phyloP scores from a whole-genome alignment of 2,113 vertebrate genomes.

The Eudorcas thomsonii region DNA sequence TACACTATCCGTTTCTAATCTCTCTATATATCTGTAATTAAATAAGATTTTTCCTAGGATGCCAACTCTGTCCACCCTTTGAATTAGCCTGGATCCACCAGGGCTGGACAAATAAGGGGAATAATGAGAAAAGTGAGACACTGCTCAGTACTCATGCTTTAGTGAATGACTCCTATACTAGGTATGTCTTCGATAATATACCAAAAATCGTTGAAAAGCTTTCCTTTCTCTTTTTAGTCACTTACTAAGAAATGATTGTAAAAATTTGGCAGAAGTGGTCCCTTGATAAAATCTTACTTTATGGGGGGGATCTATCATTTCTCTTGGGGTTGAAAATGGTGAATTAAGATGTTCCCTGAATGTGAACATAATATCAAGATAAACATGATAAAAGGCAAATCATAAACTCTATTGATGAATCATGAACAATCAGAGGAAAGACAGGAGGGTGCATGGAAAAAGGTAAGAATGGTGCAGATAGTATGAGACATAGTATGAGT shows the following conservation, averaged over 20 bases:
- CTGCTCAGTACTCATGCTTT: background rate
- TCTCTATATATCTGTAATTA: no score
- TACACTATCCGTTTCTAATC: no score
- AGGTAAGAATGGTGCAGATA: background rate
- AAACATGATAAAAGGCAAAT: background rate
- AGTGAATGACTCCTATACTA: background rate
- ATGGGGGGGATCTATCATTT: background rate
- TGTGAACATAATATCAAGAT: background rate
- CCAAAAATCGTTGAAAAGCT: background rate
- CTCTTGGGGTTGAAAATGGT: background rate
- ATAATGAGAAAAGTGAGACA: background rate
- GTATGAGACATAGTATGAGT: no score
- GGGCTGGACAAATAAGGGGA: background rate
- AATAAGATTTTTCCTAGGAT: no score
- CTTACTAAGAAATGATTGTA: background rate
- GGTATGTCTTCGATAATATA: background rate
- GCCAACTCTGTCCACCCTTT: accelerated
- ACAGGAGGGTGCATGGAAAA: background rate
- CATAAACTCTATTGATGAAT: background rate
- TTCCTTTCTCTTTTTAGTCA: background rate
- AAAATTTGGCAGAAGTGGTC: background rate
- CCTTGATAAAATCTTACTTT: background rate
- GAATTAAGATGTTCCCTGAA: background rate
- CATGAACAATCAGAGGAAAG: background rate
- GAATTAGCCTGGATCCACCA: no score